Base-by-base conservation (phyloP, 2,888 invertebrate species). In the Gisinianus flammeolus region DNA sequence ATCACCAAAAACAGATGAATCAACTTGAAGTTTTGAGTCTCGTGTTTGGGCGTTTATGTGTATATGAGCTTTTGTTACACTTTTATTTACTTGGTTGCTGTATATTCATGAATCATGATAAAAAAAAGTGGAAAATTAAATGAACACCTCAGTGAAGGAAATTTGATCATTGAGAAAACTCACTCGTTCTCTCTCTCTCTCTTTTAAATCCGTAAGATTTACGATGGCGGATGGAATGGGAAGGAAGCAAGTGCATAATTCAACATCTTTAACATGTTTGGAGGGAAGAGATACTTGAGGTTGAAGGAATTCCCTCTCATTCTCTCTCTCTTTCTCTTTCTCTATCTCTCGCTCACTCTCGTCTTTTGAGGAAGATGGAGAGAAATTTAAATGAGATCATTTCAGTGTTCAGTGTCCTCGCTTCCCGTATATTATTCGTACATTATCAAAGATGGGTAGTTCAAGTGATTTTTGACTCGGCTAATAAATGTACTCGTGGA, bases 381-480 rank as follows among this genome's bases (percentile, higher is more conserved):
- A 54, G 54, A 54, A 54, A 54, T 54, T 54, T 54, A 54, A 54
- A 54, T 54, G 54, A 54, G 54, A 12, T 54, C n/a, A 16, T 54
- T n/a, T 19, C 19, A n/a, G n/a, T n/a, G n/a, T n/a, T n/a, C n/a
- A n/a, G n/a, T n/a, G n/a, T n/a, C n/a, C n/a, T n/a, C n/a, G n/a
- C n/a, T n/a, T n/a, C n/a, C n/a, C n/a, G n/a, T n/a, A n/a, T n/a
- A n/a, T n/a, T n/a, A n/a, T n/a, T n/a, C n/a, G n/a, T 16, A 4
- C 54, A 4, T 54, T 19, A 4, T 54, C 54, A 4, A 16, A 54
- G n/a, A n/a, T 54, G n/a, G 16, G 54, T 5, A 19, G 54, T 16
- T n/a, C 54, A 16, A 54, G 54, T 54, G 54, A 3, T 44, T 5
- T 16, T 54, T 54, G 54, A 54, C 54, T 54, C 6, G n/a, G 16